Base-by-base conservation (phyloP, 2,797 vertebrate genomes). In the Pangasius djambal region DNA sequence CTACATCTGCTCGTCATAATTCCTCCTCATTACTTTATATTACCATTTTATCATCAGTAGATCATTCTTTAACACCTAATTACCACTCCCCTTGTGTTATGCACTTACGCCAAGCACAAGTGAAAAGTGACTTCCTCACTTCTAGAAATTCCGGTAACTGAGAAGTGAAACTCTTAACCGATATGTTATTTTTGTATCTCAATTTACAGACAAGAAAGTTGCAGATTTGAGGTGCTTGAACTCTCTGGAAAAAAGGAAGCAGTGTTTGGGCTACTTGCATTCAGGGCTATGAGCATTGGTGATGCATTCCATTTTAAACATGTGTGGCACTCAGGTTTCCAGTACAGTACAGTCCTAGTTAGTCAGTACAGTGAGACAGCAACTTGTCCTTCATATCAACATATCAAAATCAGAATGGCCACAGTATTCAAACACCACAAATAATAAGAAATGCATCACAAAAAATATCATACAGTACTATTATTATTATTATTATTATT, bases 51-150 rank as follows among this genome's bases (percentile, higher is more conserved):
- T 86, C 75, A 81, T 65, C 52, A 86, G 59, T 89, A 81, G 48
- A 70, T 70, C 61, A 61, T 81, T 86, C 75, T 81, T 81, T 40
- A 81, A 70, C 52, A 61, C 48, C 37, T 89, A 86, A 81, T 89
- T 65, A 86, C 52, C 75, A 81, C 50, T 37, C 20, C 83, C 83
- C 44, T 77, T 85, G 82, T 72, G 83, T 89, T 57, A 44, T 15
- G 16, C 67, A 72, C 48, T 84, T 83, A 83, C 22, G 37, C 37
- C n/a, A 50, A 52, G 87, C 52, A 34, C 57, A 52, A 69, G 59
- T 85, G 63, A 86, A 65, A 85, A 52, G 31, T 74, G 12, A 69
- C 34, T 65, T 78, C 31, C 61, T 34, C 25, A 25, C 37, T 37
- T 48, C 34, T 59, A 59, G 25, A 37, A 89, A 70, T 78, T 70